These are phyloP conservation scores for Pemphredon lugubris DNA, from an alignment of 2,888 invertebrate genomes.

Conservation along the genomic window DNA sequence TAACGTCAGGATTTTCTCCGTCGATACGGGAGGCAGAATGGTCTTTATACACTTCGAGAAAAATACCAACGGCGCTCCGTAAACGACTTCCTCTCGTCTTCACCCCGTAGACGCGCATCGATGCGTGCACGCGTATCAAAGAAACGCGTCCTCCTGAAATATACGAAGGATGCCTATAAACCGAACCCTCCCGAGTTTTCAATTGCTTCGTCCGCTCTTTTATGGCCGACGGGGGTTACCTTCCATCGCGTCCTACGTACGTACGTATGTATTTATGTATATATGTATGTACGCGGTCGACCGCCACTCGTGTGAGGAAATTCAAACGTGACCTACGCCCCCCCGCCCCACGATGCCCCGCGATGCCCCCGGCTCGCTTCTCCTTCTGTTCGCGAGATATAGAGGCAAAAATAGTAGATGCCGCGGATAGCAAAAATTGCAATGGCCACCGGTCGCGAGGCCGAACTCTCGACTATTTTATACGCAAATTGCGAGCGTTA, in stretches of 20 bases:
- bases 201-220: conserved; percentile 62
- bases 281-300: conserved; percentile 8
- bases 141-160: conserved; percentile 45
- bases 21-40: too few species aligned
- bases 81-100: neutral
- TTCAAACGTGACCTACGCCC: conserved; percentile 30
- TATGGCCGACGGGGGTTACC: conserved; percentile 41
- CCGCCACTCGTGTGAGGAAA: conserved; percentile 39
- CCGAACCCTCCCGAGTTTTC: conserved; percentile 57
- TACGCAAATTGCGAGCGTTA: neutral
- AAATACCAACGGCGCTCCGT: too few species aligned
- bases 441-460: too few species aligned
- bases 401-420: neutral
- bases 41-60: too few species aligned
- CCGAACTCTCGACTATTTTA: too few species aligned
- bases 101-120: neutral
- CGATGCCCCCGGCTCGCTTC: neutral
- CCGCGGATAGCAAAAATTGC: neutral
- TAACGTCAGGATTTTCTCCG: too few species aligned
- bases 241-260: neutral
- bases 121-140: conserved; percentile 1
- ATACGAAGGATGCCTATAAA: conserved; percentile 57
- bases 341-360: too few species aligned
- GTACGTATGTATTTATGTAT: neutral
- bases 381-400: neutral